phyloP scores from a whole-genome alignment of 2,797 vertebrate species.

The Paratrypauchen microcephalus region DNA sequence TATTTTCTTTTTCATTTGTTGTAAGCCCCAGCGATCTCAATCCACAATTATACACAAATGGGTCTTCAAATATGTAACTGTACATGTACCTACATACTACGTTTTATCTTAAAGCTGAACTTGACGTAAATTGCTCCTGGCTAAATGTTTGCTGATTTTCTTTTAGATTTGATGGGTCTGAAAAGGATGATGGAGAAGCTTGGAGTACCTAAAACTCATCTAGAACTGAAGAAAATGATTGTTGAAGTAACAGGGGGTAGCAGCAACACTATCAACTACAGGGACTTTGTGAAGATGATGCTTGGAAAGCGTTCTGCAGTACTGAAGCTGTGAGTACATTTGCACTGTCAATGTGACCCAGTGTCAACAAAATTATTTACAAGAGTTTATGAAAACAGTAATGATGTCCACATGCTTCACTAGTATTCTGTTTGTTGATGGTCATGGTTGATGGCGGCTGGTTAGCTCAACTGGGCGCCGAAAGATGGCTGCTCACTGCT shows the following conservation, averaged over 20 bases:
- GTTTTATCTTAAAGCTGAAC: background rate
- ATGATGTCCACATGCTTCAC: slow-evolving; percentile 44
- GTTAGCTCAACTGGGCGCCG: no score
- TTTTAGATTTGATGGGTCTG: slow-evolving; percentile 92
- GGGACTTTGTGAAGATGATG: slow-evolving; percentile 97
- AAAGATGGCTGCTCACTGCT: no score
- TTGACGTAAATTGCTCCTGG: background rate
- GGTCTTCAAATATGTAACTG: no score
- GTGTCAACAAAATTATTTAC: slow-evolving; percentile 42
- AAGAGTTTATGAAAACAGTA: slow-evolving; percentile 24
- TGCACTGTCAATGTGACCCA: slow-evolving; percentile 5
- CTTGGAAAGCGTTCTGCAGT: slow-evolving; percentile 94
- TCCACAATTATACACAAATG: no score
- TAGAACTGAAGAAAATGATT: slow-evolving; percentile 98
- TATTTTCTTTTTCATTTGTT: no score
- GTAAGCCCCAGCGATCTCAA: no score
- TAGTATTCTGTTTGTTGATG: slow-evolving; percentile 29
- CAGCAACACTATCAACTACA: slow-evolving; percentile 93
- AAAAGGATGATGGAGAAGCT: slow-evolving; percentile 99
- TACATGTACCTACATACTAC: background rate
- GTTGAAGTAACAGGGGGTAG: slow-evolving; percentile 89
- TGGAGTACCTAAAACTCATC: slow-evolving; percentile 94
- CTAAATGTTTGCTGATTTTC: background rate
- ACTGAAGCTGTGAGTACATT: slow-evolving; percentile 90
- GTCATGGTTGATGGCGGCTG: no score